These are phyloP conservation scores for Schrankia costaestrigalis DNA, from an alignment of 2,888 invertebrate species.

Conservation along the genomic window DNA sequence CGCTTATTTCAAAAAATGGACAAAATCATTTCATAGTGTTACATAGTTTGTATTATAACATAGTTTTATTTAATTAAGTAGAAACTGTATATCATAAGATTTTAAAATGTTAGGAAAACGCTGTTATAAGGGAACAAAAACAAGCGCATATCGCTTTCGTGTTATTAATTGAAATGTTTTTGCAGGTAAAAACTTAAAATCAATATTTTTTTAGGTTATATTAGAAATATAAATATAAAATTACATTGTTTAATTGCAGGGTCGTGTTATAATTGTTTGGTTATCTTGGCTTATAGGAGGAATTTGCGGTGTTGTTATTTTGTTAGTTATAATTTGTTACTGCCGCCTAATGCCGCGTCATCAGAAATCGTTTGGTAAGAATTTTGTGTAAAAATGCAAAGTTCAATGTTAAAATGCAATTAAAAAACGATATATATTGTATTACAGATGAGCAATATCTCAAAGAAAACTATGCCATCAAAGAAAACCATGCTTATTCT, in stretches of 20 bases:
- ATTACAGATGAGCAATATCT: slow-evolving; percentile 71
- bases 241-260: slow-evolving; percentile 60
- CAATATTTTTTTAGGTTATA: slow-evolving; percentile 34
- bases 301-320: slow-evolving; percentile 82
- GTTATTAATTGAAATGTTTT: slow-evolving; percentile 74
- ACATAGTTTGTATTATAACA: slow-evolving; percentile 26
- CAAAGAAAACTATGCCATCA: slow-evolving; percentile 67
- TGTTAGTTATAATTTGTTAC: slow-evolving; percentile 83
- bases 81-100: slow-evolving; percentile 37
- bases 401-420: no score
- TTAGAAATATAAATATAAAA: slow-evolving; percentile 15
- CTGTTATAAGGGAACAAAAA: slow-evolving; percentile 51
- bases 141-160: slow-evolving; percentile 57
- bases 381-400: no score
- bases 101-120: slow-evolving; percentile 61
- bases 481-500: slow-evolving; percentile 67
- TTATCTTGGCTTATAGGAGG: slow-evolving; percentile 81
- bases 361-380: slow-evolving; percentile 84
- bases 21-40: slow-evolving; percentile 33
- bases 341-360: slow-evolving; percentile 86
- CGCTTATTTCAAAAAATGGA: slow-evolving; percentile 44
- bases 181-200: slow-evolving; percentile 50
- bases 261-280: slow-evolving; percentile 78
- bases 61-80: slow-evolving; percentile 46
- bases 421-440: no score